Percentiles rank a stretch among this genome's conserved stretches.
These are phyloP conservation scores for Thalassarche chlororhynchos DNA, from an alignment of 2,113 vertebrate genomes.

Conservation along the genomic window DNA sequence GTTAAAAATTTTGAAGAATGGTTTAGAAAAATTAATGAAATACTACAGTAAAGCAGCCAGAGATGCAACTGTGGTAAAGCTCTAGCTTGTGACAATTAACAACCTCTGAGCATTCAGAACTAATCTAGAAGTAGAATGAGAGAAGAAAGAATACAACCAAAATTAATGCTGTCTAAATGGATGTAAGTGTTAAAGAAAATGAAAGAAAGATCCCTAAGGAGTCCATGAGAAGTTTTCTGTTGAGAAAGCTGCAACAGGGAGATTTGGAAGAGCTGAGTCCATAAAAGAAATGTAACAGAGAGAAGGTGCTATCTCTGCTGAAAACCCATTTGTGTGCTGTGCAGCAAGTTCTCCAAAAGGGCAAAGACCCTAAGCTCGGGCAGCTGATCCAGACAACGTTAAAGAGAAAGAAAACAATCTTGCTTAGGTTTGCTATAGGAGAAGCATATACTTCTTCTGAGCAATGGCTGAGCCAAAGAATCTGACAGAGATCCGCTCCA, in stretches of 20 bases:
- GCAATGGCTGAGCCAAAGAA: not conserved
- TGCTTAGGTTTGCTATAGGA: not conserved
- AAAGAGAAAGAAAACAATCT: not conserved
- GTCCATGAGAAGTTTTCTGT: not conserved
- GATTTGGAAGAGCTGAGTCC: not conserved
- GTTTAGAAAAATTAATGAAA: not conserved
- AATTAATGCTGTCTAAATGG: not conserved
- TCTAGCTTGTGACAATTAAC: slow-evolving; percentile 5
- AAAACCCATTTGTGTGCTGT: not conserved
- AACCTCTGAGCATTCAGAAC: not conserved
- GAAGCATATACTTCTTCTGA: not conserved
- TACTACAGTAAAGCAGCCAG: not conserved
- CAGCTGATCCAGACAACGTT: not conserved
- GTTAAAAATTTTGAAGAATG: not conserved
- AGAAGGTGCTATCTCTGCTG: not conserved
- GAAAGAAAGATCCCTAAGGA: not conserved
- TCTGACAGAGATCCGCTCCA: not conserved
- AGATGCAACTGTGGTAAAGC: not conserved
- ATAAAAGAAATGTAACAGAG: not conserved
- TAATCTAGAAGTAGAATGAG: not conserved
- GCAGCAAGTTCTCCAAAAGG: not conserved
- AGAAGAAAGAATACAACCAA: not conserved
- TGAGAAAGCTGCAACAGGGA: not conserved
- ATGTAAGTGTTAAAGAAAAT: not conserved
- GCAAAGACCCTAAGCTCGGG: not conserved